Evolutionary conservation across 2,797 vertebrate species (phyloP).

Genomic region (Eulemur rubriventer): DNA sequence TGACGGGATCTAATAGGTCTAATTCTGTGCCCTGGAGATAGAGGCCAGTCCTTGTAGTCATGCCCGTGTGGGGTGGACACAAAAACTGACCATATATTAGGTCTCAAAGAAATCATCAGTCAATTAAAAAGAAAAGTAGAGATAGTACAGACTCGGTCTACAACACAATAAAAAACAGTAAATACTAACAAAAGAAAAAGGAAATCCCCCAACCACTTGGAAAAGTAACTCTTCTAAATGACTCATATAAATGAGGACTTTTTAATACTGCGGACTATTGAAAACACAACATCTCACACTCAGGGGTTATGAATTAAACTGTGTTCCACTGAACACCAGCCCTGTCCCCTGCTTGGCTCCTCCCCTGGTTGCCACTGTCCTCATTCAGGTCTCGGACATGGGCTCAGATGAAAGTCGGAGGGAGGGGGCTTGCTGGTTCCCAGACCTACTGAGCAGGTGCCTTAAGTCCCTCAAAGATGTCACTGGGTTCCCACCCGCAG

Average conservation of each 20-base stretch:
- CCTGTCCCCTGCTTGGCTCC: accelerated
- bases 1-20: neutral
- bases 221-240: neutral
- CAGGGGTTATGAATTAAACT: no score
- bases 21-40: neutral
- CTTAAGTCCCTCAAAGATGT: neutral
- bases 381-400: neutral
- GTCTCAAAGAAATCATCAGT: neutral
- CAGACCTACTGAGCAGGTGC: neutral
- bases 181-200: neutral
- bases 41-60: neutral
- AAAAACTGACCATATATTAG: neutral
- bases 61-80: accelerated
- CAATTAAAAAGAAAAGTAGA: neutral
- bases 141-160: neutral
- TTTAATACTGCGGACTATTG: neutral
- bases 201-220: neutral
- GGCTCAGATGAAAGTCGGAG: neutral
- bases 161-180: no score
- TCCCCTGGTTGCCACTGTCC: neutral
- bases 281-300: neutral
- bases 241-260: neutral
- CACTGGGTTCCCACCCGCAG: neutral
- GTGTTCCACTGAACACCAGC: neutral
- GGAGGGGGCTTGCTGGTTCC: neutral